Base-by-base conservation (phyloP, 2,888 invertebrate species). In the Ophion obscuratus region DNA sequence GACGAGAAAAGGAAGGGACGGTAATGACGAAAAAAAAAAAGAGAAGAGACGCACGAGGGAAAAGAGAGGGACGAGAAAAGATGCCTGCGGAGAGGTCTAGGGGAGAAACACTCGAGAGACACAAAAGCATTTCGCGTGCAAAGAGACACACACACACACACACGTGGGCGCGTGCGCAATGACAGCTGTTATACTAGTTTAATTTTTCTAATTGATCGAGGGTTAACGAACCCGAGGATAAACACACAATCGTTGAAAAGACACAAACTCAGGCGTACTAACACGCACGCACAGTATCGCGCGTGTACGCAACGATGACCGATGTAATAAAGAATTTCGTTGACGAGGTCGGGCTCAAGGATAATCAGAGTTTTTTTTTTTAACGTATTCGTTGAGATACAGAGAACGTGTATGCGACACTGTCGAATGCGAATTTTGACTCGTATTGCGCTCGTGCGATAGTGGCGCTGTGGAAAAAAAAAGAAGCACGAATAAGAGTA, bases 271-370 rank as follows among this genome's bases (percentile, higher is more conserved):
- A n/a, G 4, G 57, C 17, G 57, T 20, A 24, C 53, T n/a, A 6
- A 20, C 2, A 64, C 44, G n/a, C n/a, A 44, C 17, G 53, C 24
- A 64, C 31, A 53, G 47, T 47, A 24, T 47, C 47, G 53, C 31
- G 36, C 9, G 31, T 53, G 40, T 47, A 62, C 64, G n/a, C 62
- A 44, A 27, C 66, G 66, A 66, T 66, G 67, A 77, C 61, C 79
- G 79, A 79, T 66, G 81, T 47, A 62, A 67, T 31, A 17, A 74
- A 81, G 61, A 74, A 70, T 82, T 84, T 84, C 61, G 40, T 68
- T 84, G 75, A 83, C 71, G 81, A 70, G 73, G 68, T 83, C 83
- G 83, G 76, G 80, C 85, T 83, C 85, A 80, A 85, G 83, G 71
- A 76, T 82, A 73, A 85, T 83, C 85, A 76, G 67, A 85, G 62